Base-by-base conservation (phyloP, 2,888 invertebrate genomes). In the Conops quadrifasciatus region DNA sequence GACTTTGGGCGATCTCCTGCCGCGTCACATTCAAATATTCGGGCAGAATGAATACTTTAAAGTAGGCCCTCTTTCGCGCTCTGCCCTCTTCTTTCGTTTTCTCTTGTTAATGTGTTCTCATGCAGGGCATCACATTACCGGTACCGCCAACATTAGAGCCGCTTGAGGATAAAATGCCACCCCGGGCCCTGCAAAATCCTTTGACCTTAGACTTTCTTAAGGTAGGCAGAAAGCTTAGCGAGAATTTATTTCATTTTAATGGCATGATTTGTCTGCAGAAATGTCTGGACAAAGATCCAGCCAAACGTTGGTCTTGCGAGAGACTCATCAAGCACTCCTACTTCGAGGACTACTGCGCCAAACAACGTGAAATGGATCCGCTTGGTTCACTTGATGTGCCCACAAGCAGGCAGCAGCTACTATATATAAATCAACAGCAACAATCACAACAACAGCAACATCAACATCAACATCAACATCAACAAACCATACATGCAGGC, bases 241-340 rank as follows among this genome's bases (percentile, higher is more conserved):
- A 58, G 24, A 24, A 30, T 60, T 62, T 19, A 47, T 76, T 80
- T 77, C 69, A 9, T 71, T 72, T 30, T 36, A 7, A 36, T 36
- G 4, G 36, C 5, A n/a, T 74, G 70, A 43, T 70, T 76, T 74
- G 72, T 82, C 86, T 89, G 7, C 88, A 96, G 93, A 95, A 94
- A 90, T 98, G 98, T 85, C 88, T 99, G 77, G 95, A 97, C 85
- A 96, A 96, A 86, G 97, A 98, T 86, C 98, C 98, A 0, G 89
- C 91, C 74, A 91, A 94, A 83, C 89, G 98, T 79, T 94, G 94
- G 93, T 94, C 94, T 1, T 97, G 97, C 86, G 94, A 95, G 77
- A 94, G 96, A 84, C 88, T 99, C 59, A 87, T 96, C 69, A 90
- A 92, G 75, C 98, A 98, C 85, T 90, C 92, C 9, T 97, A 98